Conservation (phyloP, 2,888 invertebrate genomes). For the Caenorhabditis uteleia region DNA sequence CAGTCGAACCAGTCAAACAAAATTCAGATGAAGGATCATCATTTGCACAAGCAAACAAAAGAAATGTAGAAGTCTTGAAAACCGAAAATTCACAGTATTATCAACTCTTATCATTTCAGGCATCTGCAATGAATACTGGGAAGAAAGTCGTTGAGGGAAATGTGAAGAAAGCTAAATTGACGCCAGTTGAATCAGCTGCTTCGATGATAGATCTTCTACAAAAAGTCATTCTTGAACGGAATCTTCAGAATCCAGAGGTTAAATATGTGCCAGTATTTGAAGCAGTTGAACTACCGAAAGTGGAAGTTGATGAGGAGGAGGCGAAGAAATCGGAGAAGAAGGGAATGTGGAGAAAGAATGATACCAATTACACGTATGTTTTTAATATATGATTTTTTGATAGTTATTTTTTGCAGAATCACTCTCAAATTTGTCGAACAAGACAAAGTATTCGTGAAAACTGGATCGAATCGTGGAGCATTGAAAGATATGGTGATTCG, state of each 20-base stretch:
- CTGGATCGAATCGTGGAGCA: conserved; percentile 9
- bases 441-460: conserved; percentile 9
- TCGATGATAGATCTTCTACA: conserved; percentile 38
- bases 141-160: neutral
- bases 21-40: too few species aligned
- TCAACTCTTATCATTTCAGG: too few species aligned
- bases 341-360: neutral
- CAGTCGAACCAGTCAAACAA: too few species aligned
- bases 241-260: neutral
- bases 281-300: conserved; percentile 12
- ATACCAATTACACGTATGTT: neutral
- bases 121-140: neutral
- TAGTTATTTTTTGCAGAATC: conserved; percentile 2
- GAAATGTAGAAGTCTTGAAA: conserved; percentile 13
- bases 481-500: conserved; percentile 18
- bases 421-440: conserved; percentile 25
- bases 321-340: conserved; percentile 1
- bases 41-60: too few species aligned
- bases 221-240: conserved; percentile 24
- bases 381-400: neutral
- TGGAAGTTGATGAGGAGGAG: neutral
- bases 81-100: too few species aligned
- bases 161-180: conserved; percentile 18
- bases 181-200: conserved; percentile 34
- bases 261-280: conserved; percentile 29